phyloP scores from a whole-genome alignment of 2,888 invertebrate genomes.

The Steromphala cineraria region DNA sequence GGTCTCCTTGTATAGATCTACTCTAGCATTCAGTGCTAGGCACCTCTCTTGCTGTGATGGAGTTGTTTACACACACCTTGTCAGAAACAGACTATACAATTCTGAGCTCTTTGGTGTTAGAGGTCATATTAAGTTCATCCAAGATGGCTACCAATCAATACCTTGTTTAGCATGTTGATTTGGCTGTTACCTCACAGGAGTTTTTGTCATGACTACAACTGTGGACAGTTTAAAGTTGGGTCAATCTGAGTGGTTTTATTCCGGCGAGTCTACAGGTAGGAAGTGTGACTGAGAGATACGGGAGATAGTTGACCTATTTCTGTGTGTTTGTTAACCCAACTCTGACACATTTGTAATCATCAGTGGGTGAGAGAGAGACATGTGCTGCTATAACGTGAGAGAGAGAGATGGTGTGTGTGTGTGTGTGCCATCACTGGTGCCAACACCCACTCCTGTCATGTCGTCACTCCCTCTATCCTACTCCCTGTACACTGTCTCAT shows the following conservation, averaged over 20 bases:
- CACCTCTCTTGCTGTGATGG: not conserved
- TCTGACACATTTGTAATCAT: slow-evolving; percentile 9
- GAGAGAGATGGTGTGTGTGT: not conserved
- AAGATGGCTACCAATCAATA: slow-evolving; percentile 20
- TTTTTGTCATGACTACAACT: slow-evolving; percentile 10
- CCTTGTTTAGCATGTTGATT: slow-evolving; percentile 20
- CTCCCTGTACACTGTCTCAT: not conserved
- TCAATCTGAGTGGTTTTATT: not conserved
- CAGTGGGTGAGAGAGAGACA: not conserved
- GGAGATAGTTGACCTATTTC: slow-evolving; percentile 9
- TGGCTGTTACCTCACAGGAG: slow-evolving; percentile 1
- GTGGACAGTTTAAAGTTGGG: not conserved
- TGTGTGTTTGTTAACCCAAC: slow-evolving; percentile 4
- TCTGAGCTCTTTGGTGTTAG: slow-evolving; percentile 18
- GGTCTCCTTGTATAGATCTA: no score
- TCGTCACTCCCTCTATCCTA: not conserved
- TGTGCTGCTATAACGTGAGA: no score
- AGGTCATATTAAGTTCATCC: slow-evolving; percentile 21
- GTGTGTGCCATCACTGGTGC: not conserved
- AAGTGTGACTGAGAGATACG: not conserved
- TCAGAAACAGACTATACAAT: slow-evolving; percentile 22
- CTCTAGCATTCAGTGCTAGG: no score
- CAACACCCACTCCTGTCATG: not conserved
- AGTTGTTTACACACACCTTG: not conserved
- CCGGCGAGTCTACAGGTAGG: slow-evolving; percentile 3